phyloP scores from a whole-genome alignment of 2,113 vertebrate species.

The Sander lucioperca region DNA sequence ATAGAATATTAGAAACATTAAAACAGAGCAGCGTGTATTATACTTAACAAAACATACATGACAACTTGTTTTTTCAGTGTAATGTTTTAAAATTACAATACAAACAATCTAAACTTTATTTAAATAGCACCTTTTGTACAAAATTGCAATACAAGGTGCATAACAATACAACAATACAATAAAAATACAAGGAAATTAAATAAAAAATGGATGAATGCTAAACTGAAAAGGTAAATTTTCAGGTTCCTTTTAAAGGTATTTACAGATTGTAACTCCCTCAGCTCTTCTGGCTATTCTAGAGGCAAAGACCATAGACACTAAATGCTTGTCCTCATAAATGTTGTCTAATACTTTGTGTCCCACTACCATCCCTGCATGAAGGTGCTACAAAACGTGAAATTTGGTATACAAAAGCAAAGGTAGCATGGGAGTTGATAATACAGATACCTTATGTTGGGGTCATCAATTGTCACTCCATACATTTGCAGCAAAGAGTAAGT shows the following conservation, averaged over 20 bases:
- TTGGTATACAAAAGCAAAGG: not conserved
- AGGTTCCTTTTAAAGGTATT: too few species aligned
- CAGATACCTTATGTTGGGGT: not conserved
- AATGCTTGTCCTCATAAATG: too few species aligned
- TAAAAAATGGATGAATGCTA: too few species aligned
- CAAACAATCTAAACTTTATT: not conserved
- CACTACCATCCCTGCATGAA: not conserved
- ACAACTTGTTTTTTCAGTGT: not conserved
- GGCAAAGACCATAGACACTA: too few species aligned
- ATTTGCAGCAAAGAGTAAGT: not conserved
- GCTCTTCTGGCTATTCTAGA: too few species aligned
- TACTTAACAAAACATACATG: not conserved
- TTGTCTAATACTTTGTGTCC: not conserved
- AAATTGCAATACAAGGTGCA: too few species aligned
- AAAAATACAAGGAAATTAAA: too few species aligned
- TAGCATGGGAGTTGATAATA: not conserved
- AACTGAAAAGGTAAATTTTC: too few species aligned
- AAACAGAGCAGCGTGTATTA: not conserved
- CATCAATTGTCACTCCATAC: not conserved
- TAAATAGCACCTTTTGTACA: too few species aligned
- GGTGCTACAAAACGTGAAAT: not conserved
- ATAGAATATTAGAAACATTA: not conserved
- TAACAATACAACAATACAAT: too few species aligned
- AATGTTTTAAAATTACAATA: conserved; percentile 7
- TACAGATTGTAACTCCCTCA: too few species aligned